Evolutionary conservation across 2,797 vertebrate species (phyloP), one percentile per base, ranked within the genome.

Genomic region (Masticophis lateralis): DNA sequence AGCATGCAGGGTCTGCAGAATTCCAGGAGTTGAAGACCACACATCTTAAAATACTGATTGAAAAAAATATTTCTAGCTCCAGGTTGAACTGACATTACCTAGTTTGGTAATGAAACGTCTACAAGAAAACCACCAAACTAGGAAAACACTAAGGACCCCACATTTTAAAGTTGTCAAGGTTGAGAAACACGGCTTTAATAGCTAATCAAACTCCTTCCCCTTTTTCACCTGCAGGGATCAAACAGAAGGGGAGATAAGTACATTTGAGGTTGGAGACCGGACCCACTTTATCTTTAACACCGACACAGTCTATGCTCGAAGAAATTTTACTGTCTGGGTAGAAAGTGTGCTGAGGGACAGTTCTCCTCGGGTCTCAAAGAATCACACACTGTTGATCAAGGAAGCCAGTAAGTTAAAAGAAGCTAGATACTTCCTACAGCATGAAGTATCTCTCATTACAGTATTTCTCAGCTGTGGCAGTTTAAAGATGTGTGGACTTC

Each of bases 271-370:
- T 16, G 66, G 60, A 3, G 12, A 7, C 0, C 0, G 0, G 3
- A 37, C 56, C 18, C 86, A 22, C 16, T 14, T 0, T 13, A 27
- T 0, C 91, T 1, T 0, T 1, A 13, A n/a, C 0, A n/a, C 27
- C n/a, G 2, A 27, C 0, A 1, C 27, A 0, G 5, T 98, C 32
- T 63, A 94, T 0, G 5, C 94, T 79, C 57, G 93, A 0, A 0
- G 27, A 0, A 90, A 89, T 0, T 43, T 91, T 87, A 97, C 96
- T 0, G 92, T 96, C 94, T 98, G 97, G 98, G 97, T 98, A 93
- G 97, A 98, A 74, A 95, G 96, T 0, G 32, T 2, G 0, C 28
- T 2, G 1, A 60, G 1, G 0, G 89, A 74, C 13, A 93, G 55
- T 1, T 8, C 0, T n/a, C 92, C 5, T 0, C 32, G 89, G 43